phyloP scores from a whole-genome alignment of 2,888 invertebrate species.

The Entomobrya proxima region DNA sequence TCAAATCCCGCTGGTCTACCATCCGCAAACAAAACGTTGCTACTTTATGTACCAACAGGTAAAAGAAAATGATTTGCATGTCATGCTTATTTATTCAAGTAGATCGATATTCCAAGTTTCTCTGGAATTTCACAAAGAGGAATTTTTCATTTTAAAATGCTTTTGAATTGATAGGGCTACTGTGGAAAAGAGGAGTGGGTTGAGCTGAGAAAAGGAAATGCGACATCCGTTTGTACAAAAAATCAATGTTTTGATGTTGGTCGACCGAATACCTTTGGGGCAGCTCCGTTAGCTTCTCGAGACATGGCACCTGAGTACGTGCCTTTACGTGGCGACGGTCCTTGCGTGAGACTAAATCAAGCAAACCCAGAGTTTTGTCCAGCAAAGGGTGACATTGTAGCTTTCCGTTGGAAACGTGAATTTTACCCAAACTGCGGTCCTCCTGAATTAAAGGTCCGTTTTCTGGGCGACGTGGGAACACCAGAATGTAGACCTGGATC shows the following conservation, averaged over 20 bases:
- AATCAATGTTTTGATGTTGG: constrained; percentile 59
- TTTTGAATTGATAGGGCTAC: constrained; percentile 31
- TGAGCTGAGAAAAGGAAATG: constrained; percentile 38
- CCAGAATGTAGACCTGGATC: constrained; percentile 41
- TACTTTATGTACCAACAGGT: constrained; percentile 56
- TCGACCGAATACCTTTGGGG: constrained; percentile 47
- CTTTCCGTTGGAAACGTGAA: constrained; percentile 31
- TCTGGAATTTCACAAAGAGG: background rate
- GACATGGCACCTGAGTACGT: constrained; percentile 58
- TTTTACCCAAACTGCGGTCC: constrained; percentile 44
- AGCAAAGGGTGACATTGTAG: background rate
- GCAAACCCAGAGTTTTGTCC: background rate
- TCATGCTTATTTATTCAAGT: background rate
- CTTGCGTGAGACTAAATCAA: constrained; percentile 48
- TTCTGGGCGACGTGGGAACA: constrained; percentile 32
- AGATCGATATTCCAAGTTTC: background rate
- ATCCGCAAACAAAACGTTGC: constrained; percentile 46
- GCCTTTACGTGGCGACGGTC: constrained; percentile 39
- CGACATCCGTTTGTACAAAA: constrained; percentile 16
- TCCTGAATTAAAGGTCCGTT: constrained; percentile 1
- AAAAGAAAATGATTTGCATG: background rate
- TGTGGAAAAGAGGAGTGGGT: constrained; percentile 44
- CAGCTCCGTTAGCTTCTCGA: constrained; percentile 49
- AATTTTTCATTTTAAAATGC: background rate
- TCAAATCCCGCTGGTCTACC: constrained; percentile 45